Evolutionary conservation across 1,140 invertebrate genomes (phyloP).

Genomic region (Rhynchophorus ferrugineus): DNA sequence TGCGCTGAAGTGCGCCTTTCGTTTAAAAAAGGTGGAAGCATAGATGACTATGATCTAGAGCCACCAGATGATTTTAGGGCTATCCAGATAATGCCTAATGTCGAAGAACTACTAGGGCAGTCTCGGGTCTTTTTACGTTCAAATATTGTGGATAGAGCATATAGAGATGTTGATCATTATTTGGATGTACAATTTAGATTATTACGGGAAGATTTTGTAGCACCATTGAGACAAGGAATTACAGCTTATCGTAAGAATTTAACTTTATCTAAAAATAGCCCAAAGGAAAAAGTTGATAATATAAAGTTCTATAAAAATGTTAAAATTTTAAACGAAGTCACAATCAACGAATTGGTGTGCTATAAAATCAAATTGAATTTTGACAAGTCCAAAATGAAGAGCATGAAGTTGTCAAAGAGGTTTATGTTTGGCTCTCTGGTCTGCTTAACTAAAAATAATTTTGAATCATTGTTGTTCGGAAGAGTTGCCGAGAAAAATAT

Average conservation of each 20-base stretch:
- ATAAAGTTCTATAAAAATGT: constrained; percentile 15
- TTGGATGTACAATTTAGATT: constrained; percentile 72
- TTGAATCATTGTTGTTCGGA: constrained; percentile 58
- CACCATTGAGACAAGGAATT: constrained; percentile 51
- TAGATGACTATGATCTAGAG: constrained; percentile 29
- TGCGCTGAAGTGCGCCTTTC: constrained; percentile 28
- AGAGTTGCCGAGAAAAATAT: constrained; percentile 53
- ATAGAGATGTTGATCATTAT: constrained; percentile 59
- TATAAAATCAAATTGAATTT: constrained; percentile 25
- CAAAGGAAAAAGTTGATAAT: constrained; percentile 12
- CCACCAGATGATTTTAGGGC: constrained; percentile 44
- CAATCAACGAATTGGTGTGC: constrained; percentile 25
- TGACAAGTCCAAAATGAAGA: constrained; percentile 22
- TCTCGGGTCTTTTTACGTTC: constrained; percentile 48
- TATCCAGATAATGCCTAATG: constrained; percentile 42
- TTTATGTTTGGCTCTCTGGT: constrained; percentile 68
- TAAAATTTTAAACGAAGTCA: constrained; percentile 22
- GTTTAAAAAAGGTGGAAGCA: background rate
- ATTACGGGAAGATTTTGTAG: constrained; percentile 65
- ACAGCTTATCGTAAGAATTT: too few species aligned
- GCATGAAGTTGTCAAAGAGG: constrained; percentile 43
- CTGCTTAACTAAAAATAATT: constrained; percentile 60
- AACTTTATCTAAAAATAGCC: constrained; percentile 42
- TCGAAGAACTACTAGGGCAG: constrained; percentile 33
- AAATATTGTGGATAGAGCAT: constrained; percentile 55